Evolutionary conservation across 2,113 vertebrate genomes (phyloP).

Genomic region (Pardalotus punctatus): DNA sequence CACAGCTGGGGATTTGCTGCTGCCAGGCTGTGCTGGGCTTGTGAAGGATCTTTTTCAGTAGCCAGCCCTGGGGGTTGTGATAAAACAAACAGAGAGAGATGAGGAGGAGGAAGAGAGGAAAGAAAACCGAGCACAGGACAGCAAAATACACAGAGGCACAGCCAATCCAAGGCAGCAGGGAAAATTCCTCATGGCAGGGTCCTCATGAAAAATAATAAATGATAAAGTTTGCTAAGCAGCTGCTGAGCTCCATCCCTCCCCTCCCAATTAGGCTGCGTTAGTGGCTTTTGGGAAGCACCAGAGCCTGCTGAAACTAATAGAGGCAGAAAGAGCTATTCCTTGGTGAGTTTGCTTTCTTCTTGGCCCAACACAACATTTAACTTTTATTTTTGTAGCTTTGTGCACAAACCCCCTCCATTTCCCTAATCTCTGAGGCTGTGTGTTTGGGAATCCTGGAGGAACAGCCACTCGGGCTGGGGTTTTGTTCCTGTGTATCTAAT

Average conservation of each 20-base stretch:
- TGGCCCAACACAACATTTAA: background rate
- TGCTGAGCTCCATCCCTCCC: background rate
- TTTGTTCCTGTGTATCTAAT: background rate
- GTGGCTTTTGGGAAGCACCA: background rate
- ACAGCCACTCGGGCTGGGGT: rapidly evolving
- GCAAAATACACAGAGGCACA: background rate
- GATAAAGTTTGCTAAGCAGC: background rate
- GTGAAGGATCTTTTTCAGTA: background rate
- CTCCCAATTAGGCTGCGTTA: background rate
- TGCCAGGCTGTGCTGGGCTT: background rate
- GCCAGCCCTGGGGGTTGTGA: background rate
- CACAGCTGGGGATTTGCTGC: background rate
- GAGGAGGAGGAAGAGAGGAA: background rate
- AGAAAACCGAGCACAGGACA: background rate
- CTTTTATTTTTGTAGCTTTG: background rate
- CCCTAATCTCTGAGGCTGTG: background rate
- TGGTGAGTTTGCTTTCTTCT: slow-evolving; percentile 8
- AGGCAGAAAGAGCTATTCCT: background rate
- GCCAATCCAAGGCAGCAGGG: background rate
- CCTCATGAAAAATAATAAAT: background rate
- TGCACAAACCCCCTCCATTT: background rate
- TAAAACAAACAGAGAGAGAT: background rate
- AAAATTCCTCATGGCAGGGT: background rate
- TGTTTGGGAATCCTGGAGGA: background rate
- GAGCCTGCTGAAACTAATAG: background rate